Percentiles rank a stretch among this genome's conserved stretches.
Conservation (phyloP, 1,140 invertebrate species). For the Sarcophaga bullata region DNA sequence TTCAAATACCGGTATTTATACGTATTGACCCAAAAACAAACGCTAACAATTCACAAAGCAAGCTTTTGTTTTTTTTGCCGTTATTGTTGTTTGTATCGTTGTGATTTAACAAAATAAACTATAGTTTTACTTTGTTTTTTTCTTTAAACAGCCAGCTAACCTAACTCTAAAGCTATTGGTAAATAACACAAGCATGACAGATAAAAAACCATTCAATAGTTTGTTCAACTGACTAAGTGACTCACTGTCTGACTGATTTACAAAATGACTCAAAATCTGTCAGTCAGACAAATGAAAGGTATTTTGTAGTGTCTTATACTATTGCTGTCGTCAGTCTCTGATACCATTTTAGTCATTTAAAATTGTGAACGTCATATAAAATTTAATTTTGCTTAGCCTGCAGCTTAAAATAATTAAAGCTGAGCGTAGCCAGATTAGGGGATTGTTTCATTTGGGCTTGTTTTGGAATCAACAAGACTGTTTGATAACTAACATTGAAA, state of each 20-base stretch:
- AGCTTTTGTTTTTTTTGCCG: no score
- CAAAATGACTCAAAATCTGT: neutral
- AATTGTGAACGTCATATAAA: neutral
- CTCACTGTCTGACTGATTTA: neutral
- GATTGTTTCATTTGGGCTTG: no score
- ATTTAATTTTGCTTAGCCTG: neutral
- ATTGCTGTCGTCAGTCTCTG: neutral
- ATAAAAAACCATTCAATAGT: neutral
- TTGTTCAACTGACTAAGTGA: neutral
- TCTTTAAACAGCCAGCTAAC: neutral
- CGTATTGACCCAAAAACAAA: neutral
- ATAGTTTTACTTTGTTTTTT: neutral
- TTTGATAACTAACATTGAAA: no score
- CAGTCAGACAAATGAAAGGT: no score
- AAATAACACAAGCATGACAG: neutral
- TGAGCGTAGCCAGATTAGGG: no score
- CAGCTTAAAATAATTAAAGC: no score
- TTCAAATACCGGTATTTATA: constrained; percentile 44
- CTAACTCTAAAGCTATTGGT: neutral
- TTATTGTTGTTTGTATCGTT: neutral
- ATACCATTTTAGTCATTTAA: constrained; percentile 7
- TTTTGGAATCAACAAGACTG: no score
- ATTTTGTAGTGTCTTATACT: neutral
- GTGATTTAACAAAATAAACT: neutral
- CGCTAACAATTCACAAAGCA: constrained; percentile 4